A percentile compares a stretch with the other conserved stretches of the same genome.
Evolutionary conservation across 2,113 vertebrate species (phyloP).

Genomic region (Indicator indicator): DNA sequence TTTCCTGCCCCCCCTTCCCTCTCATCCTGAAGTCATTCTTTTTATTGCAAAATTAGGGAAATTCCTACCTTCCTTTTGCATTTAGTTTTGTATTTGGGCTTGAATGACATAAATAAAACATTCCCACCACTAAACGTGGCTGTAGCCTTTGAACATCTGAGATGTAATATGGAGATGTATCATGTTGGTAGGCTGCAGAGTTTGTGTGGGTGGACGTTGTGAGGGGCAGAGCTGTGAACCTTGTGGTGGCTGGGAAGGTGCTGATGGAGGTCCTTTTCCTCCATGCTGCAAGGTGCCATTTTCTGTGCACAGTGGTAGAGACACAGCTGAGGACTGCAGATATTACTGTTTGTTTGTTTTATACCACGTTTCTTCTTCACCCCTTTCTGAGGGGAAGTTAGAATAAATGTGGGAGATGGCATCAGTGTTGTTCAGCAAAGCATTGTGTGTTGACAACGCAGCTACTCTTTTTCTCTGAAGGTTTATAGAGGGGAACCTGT

Average conservation of each 20-base stretch:
- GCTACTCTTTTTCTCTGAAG: background rate
- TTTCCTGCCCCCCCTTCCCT: background rate
- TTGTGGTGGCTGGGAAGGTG: background rate
- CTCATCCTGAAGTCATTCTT: conserved; percentile 31
- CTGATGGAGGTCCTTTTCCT: background rate
- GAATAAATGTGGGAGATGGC: background rate
- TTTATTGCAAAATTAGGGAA: conserved; percentile 61
- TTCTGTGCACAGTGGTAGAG: background rate
- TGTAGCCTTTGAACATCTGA: background rate
- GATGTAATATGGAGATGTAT: background rate
- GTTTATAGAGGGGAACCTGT: background rate
- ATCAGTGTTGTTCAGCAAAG: background rate
- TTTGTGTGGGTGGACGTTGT: background rate
- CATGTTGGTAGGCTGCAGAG: background rate
- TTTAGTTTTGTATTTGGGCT: conserved; percentile 72
- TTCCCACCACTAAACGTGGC: conserved; percentile 41
- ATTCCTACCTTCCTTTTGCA: conserved; percentile 51
- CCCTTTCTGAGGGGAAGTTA: background rate
- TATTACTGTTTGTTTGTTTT: background rate
- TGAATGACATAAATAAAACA: conserved; percentile 70
- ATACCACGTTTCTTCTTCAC: background rate
- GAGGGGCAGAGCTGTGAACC: conserved; percentile 8
- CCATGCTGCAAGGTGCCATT: background rate
- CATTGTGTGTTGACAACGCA: fast-evolving
- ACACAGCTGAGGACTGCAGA: background rate